These are phyloP conservation scores for Melinaea marsaeus DNA, from an alignment of 2,888 invertebrate species.

Conservation along the genomic window DNA sequence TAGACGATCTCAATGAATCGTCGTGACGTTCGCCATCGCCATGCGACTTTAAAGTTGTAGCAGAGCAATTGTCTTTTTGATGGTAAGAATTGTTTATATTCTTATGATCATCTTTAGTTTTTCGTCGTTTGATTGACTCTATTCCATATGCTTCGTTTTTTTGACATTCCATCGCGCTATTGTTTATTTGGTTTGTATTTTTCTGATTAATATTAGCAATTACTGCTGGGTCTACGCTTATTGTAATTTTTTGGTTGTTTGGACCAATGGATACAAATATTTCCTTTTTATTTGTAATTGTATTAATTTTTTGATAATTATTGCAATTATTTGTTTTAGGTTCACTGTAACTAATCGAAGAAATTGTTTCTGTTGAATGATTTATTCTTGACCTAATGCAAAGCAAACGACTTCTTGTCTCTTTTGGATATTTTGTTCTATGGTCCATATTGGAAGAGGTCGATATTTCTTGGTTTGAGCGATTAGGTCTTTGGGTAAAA, in stretches of 20 bases:
- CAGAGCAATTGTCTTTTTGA: too few species aligned
- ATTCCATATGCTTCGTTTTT: constrained; percentile 1
- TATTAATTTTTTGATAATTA: background rate
- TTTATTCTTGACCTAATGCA: too few species aligned
- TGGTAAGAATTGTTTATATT: too few species aligned
- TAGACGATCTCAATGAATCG: constrained; percentile 5
- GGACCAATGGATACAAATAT: constrained; percentile 36
- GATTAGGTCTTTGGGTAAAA: too few species aligned
- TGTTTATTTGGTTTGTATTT: constrained; percentile 1
- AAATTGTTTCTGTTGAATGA: too few species aligned
- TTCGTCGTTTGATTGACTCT: constrained; percentile 30
- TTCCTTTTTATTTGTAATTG: constrained; percentile 19
- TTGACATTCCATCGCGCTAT: background rate
- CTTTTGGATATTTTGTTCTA: too few species aligned
- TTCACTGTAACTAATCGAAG: too few species aligned
- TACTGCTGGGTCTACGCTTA: constrained; percentile 28
- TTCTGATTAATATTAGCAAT: constrained; percentile 1
- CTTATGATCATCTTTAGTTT: too few species aligned
- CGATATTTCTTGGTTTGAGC: too few species aligned
- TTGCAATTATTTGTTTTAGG: too few species aligned
- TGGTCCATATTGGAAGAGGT: too few species aligned
- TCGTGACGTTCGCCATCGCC: background rate
- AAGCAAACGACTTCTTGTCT: too few species aligned
- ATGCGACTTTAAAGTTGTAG: background rate
- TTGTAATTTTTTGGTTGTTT: constrained; percentile 37